These are phyloP conservation scores for Lipophrys pholis DNA, from an alignment of 2,113 vertebrate genomes.

Conservation along the genomic window DNA sequence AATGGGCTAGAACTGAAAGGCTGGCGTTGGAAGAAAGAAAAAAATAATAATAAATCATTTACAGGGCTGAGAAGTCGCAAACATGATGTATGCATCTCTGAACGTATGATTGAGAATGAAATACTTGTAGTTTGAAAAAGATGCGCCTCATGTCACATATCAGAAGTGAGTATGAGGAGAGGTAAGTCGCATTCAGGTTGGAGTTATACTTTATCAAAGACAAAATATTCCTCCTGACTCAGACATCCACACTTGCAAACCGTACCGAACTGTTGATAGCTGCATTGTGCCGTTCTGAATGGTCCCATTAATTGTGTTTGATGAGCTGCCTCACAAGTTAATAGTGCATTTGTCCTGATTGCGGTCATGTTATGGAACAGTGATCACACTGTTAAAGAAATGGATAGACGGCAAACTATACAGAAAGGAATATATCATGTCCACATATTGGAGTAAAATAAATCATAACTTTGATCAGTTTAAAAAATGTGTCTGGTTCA, in stretches of 20 bases:
- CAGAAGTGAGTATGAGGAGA: no score
- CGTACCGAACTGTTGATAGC: constrained; percentile 62
- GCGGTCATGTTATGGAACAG: constrained; percentile 66
- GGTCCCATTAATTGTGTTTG: constrained; percentile 75
- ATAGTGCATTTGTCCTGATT: constrained; percentile 78
- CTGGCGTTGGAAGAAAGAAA: neutral
- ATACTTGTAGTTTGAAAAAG: no score
- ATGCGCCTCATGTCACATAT: no score
- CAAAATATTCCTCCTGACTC: constrained; percentile 4
- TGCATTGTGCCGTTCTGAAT: constrained; percentile 58
- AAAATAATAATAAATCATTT: no score
- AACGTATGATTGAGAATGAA: neutral
- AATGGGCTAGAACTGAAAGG: neutral
- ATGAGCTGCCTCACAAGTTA: constrained; percentile 79
- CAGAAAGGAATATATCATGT: constrained; percentile 25
- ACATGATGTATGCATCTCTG: constrained; percentile 2
- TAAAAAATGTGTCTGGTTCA: neutral
- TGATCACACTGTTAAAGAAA: constrained; percentile 64
- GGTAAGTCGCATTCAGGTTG: no score
- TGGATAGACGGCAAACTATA: constrained; percentile 30
- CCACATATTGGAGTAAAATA: neutral
- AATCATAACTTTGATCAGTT: neutral
- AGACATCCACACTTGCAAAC: constrained; percentile 45
- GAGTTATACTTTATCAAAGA: no score
- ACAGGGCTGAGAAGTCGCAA: neutral